Percentiles rank a stretch among this genome's conserved stretches.
These are phyloP conservation scores for Hyles vespertilio DNA, from an alignment of 1,140 invertebrate genomes.

Conservation along the genomic window DNA sequence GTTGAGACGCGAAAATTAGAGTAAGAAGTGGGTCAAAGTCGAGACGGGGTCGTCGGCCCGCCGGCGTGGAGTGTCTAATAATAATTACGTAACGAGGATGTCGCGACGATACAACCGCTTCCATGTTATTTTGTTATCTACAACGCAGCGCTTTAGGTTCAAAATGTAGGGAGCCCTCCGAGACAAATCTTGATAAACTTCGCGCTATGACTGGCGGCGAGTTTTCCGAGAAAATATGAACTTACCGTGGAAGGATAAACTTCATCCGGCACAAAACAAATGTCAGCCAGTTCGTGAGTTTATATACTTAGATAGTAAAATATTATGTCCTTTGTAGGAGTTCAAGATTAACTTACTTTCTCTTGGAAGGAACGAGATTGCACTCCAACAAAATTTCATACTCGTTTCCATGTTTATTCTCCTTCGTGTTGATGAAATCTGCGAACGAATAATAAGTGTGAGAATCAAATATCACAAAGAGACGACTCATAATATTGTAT, in stretches of 20 bases:
- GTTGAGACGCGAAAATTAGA: constrained; percentile 65
- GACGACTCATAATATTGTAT: no score
- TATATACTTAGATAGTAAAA: constrained; percentile 7
- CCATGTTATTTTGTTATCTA: constrained; percentile 25
- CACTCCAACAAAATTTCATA: constrained; percentile 31
- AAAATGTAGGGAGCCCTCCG: constrained; percentile 14
- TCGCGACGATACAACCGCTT: constrained; percentile 26
- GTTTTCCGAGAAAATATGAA: constrained; percentile 19
- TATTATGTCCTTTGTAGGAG: constrained; percentile 7
- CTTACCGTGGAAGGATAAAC: constrained; percentile 15
- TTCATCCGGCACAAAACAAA: constrained; percentile 22
- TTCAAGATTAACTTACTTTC: constrained; percentile 37
- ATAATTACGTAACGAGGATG: constrained; percentile 63
- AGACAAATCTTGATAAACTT: constrained; percentile 19
- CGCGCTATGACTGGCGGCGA: constrained; percentile 21
- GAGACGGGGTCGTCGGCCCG: constrained; percentile 54
- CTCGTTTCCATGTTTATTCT: constrained; percentile 21
- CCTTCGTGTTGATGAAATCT: constrained; percentile 27
- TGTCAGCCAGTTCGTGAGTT: constrained; percentile 9
- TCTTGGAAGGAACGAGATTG: constrained; percentile 23
- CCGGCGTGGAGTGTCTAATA: constrained; percentile 47
- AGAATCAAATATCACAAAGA: no score
- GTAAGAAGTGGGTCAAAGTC: constrained; percentile 71
- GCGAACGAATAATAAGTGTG: constrained; percentile 16
- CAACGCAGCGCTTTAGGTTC: constrained; percentile 12